These are phyloP conservation scores for Lerista edwardsae DNA, from an alignment of 2,797 vertebrate species.

Conservation along the genomic window DNA sequence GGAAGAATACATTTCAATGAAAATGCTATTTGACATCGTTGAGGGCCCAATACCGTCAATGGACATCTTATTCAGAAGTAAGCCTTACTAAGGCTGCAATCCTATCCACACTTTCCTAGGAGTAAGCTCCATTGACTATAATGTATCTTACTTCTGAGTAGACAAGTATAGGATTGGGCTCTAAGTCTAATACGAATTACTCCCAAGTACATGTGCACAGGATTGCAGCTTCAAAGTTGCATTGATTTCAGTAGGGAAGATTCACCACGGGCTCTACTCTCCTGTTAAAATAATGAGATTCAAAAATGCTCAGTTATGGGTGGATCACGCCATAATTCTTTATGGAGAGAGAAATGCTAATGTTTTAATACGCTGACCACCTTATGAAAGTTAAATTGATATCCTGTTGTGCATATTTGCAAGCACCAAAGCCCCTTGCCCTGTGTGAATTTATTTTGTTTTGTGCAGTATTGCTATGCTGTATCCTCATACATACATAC, in stretches of 20 bases:
- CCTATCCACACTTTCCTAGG: too few relatives aligned
- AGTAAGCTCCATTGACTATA: too few relatives aligned
- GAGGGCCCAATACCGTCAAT: neutral
- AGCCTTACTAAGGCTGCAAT: too few relatives aligned
- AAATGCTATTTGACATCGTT: conserved; percentile 61
- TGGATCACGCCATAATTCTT: conserved; percentile 26
- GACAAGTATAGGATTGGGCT: too few relatives aligned
- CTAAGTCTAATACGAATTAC: too few relatives aligned
- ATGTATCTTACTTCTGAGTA: too few relatives aligned
- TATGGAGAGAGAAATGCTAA: conserved; percentile 67
- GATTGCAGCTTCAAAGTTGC: neutral
- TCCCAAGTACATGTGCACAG: neutral
- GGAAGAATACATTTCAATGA: conserved; percentile 59
- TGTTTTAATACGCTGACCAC: conserved; percentile 60
- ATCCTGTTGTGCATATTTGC: conserved; percentile 59
- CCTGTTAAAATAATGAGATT: neutral
- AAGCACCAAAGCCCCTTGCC: conserved; percentile 37
- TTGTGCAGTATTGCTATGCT: conserved; percentile 74
- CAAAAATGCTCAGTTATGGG: neutral
- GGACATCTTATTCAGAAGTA: neutral
- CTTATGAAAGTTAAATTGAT: conserved; percentile 48
- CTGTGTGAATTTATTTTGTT: conserved; percentile 67
- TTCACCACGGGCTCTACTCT: neutral
- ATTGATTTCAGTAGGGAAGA: conserved; percentile 4
- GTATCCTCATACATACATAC: conserved; percentile 18